Evolutionary conservation across 2,888 invertebrate species (phyloP), one percentile per base, ranked within the genome.

Genomic region (Machimus rusticus): DNA sequence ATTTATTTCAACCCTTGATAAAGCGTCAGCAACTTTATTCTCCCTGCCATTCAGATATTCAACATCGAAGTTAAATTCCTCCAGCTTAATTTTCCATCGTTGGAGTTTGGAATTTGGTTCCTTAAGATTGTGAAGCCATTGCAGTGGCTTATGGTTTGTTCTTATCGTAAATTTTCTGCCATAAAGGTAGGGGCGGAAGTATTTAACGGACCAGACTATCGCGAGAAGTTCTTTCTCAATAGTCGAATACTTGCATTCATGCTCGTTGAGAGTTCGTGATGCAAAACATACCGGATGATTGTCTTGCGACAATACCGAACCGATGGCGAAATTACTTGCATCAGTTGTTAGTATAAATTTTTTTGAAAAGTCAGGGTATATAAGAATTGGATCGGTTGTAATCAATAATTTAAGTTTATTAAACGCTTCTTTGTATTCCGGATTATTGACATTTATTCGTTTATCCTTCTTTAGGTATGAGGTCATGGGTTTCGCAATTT

Each of bases 11-110:
- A 88, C 9, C 57, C 88, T 37, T 23, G 86, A 86, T 6, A 88
- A 19, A 5, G 86, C 82, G 23, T 88, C 88, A 14, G 87, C 87
- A 14, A 78, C 78, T 6, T 87, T 37, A 77, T 90, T 89, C 0
- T 43, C 31, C 76, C 87, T 87, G 19, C 89, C 87, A 89, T 43
- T 89, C 89, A 74, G 89, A 90, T 86, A 88, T 87, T 9, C 81
- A 9, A 89, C 88, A 6, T 87, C 74, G 14, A 74, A 87, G 12
- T 81, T 74, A 34, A 74, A 87, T 34, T 87, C 88, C 66, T 89
- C 89, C 46, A 89, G 43, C 28, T 74, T 79, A 1, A 81, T 46
- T 37, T 57, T 84, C 86, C 86, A 87, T 55, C 85, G 84, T 84
- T 87, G 78, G 1, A 85, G 14, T 51, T 85, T 89, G n/a, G 74